phyloP scores from a whole-genome alignment of 1,140 invertebrate genomes.

The Hirudo medicinalis region DNA sequence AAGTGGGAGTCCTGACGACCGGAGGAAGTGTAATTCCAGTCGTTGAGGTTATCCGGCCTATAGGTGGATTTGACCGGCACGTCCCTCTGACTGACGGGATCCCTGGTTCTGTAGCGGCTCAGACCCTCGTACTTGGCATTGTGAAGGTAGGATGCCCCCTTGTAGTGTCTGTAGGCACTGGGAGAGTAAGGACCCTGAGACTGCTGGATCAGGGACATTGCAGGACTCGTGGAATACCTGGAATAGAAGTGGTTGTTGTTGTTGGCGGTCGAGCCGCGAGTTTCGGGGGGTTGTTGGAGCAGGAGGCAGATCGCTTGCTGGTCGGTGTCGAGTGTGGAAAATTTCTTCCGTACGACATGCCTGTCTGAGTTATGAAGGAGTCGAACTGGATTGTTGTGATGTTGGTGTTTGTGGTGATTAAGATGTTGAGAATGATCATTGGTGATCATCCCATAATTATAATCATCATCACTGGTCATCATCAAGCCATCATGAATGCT shows the following conservation, averaged over 20 bases:
- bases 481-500: no score
- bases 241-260: background rate
- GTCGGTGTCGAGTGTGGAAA: no score
- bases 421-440: no score
- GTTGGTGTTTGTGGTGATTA: no score
- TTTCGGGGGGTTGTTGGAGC: no score
- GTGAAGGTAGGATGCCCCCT: background rate
- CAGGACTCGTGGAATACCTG: background rate
- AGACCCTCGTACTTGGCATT: background rate
- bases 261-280: background rate
- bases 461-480: no score
- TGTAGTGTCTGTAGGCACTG: background rate
- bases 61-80: background rate
- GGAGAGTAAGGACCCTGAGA: background rate
- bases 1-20: background rate
- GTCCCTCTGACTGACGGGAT: background rate
- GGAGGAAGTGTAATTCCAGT: background rate
- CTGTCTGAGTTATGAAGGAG: no score
- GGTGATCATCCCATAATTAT: no score
- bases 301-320: no score
- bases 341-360: no score
- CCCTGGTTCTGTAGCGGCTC: background rate
- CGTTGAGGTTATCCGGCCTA: background rate
- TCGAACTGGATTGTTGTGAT: no score
- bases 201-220: background rate